phyloP scores from a whole-genome alignment of 1,140 invertebrate species.

The Diorhabda elongata region DNA sequence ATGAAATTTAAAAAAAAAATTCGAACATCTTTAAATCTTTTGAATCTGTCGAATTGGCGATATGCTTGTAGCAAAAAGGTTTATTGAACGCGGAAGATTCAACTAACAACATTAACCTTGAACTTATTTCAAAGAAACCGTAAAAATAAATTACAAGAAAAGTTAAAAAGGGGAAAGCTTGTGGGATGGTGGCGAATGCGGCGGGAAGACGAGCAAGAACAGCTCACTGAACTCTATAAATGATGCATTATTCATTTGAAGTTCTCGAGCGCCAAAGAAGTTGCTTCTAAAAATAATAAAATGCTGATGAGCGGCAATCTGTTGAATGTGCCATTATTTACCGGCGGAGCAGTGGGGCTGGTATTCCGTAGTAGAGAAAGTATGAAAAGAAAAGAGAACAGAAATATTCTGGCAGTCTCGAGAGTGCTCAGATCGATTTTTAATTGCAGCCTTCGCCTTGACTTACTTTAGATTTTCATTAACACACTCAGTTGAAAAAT shows the following conservation, averaged over 20 bases:
- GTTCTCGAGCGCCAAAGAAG: constrained; percentile 32
- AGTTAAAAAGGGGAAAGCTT: constrained; percentile 6
- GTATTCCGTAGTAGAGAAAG: constrained; percentile 6
- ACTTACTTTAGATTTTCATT: constrained; percentile 48
- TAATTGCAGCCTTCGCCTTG: constrained; percentile 50
- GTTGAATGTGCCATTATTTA: constrained; percentile 48
- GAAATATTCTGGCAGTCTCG: constrained; percentile 15
- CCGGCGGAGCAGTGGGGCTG: constrained; percentile 17
- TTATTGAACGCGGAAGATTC: neutral
- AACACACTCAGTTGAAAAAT: constrained; percentile 42
- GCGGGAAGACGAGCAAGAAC: constrained; percentile 7
- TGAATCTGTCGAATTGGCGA: no score
- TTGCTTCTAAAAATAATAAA: constrained; percentile 45
- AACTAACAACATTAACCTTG: constrained; percentile 12
- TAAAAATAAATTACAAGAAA: constrained; percentile 19
- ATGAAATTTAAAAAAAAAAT: no score
- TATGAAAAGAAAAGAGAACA: constrained; percentile 34
- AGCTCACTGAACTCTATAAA: constrained; percentile 38
- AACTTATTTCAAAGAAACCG: constrained; percentile 13
- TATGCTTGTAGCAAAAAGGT: no score
- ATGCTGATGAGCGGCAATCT: constrained; percentile 46
- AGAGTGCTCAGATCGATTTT: constrained; percentile 44
- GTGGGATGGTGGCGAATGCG: neutral
- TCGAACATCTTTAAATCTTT: no score
- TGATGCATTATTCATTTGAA: constrained; percentile 41